Evolutionary conservation across 2,797 vertebrate species (phyloP), one percentile per base, ranked within the genome.

Genomic region (Danio aesculapii): DNA sequence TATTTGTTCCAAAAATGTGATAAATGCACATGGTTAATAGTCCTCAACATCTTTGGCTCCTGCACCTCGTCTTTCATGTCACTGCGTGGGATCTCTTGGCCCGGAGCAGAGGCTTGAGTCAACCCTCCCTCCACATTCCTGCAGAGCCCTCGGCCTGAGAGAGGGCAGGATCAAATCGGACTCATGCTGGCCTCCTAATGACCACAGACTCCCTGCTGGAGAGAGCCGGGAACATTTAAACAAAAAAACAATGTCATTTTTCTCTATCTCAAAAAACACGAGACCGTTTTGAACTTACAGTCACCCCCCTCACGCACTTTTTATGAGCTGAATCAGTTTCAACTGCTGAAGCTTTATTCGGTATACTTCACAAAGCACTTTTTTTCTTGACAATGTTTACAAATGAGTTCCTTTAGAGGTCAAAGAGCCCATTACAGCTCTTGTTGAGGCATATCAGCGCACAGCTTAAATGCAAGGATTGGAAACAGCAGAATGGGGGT

Each of bases 71-170:
- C 66, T 66, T 73, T 79, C 19, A 41, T 75, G 78, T 70, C 41
- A 68, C 30, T 16, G 55, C 1, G 21, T 80, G 55, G 30, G 77
- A 59, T 75, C 52, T 72, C 11, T 69, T 75, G 70, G 70, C 66
- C 66, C 6, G 4, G 13, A 57, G 66, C 19, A 10, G 49, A 66
- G 44, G n/a, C 71, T 77, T 70, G 17, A 58, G 17, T 57, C 77
- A 21, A 11, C 46, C 17, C 52, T 76, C 68, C 63, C 73, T 67
- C 79, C 67, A 72, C 73, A 79, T 85, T 85, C 77, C 66, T 62
- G 52, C 47, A 9, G 39, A 67, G 75, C 41, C 63, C 76, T 81
- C 21, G 50, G 46, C 55, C 21, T 83, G 79, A 84, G 30, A 57
- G 63, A 63, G 77, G 44, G 57, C 83, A 39, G n/a, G 71, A 70